A percentile compares a stretch with the other conserved stretches of the same genome.
phyloP scores from a whole-genome alignment of 2,888 invertebrate species.

The Pocota personata region DNA sequence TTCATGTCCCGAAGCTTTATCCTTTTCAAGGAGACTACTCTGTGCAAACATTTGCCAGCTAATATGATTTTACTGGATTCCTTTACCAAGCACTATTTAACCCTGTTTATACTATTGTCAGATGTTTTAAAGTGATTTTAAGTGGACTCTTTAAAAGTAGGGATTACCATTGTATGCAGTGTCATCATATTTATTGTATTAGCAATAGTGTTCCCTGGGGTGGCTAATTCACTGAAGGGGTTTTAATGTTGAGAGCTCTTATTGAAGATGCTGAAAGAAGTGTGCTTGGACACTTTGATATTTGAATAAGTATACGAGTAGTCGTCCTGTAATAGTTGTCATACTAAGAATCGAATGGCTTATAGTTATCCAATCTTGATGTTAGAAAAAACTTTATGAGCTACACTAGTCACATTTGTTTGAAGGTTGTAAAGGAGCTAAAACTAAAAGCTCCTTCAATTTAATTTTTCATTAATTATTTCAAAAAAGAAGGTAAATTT shows the following conservation, averaged over 20 bases:
- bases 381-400: neutral
- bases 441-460: neutral
- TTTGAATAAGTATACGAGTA: too few relatives aligned
- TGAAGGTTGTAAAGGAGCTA: neutral
- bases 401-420: neutral
- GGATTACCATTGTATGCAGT: constrained; percentile 5
- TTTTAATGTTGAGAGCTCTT: constrained; percentile 1
- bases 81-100: constrained; percentile 29
- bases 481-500: constrained; percentile 23
- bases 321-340: neutral
- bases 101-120: constrained; percentile 41
- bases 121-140: constrained; percentile 31
- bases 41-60: constrained; percentile 56
- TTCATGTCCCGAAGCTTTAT: constrained; percentile 26
- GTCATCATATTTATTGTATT: constrained; percentile 30
- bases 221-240: constrained; percentile 12
- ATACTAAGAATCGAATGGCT: neutral
- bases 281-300: neutral
- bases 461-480: constrained; percentile 16
- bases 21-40: constrained; percentile 43
- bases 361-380: neutral
- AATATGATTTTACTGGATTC: constrained; percentile 56
- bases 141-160: constrained; percentile 16
- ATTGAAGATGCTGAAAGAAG: neutral
- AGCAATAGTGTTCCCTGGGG: neutral